Conservation (phyloP, 2,113 vertebrate genomes). For the Zingel zingel region DNA sequence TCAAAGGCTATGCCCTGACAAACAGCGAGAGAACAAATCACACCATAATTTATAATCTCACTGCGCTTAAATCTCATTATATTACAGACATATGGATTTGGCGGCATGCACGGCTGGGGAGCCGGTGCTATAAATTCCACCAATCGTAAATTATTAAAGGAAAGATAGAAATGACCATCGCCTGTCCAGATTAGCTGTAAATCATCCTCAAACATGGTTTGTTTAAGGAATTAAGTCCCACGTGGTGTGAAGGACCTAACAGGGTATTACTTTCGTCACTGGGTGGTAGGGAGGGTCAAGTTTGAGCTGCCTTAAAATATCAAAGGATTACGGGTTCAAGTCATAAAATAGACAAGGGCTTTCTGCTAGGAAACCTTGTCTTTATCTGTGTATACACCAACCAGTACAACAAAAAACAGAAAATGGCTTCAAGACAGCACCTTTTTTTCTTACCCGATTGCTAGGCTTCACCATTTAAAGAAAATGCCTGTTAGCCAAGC, state of each 20-base stretch:
- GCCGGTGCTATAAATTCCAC: slow-evolving; percentile 74
- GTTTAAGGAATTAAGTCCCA: slow-evolving; percentile 80
- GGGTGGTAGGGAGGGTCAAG: slow-evolving; percentile 50
- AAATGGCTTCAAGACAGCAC: background rate
- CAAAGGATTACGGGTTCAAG: slow-evolving; percentile 54
- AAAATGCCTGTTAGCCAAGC: background rate
- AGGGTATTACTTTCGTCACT: slow-evolving; percentile 50
- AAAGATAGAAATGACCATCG: slow-evolving; percentile 78
- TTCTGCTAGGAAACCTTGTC: background rate
- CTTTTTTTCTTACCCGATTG: background rate
- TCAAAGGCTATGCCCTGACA: slow-evolving; percentile 77
- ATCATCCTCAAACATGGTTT: slow-evolving; percentile 77
- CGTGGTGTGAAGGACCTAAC: slow-evolving; percentile 55
- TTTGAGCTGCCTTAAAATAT: slow-evolving; percentile 60
- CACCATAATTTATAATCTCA: slow-evolving; percentile 81
- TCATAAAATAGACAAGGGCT: slow-evolving; percentile 34
- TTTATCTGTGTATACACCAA: slow-evolving; percentile 35
- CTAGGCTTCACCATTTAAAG: background rate
- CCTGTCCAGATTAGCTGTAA: slow-evolving; percentile 78
- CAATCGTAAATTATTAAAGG: slow-evolving; percentile 82
- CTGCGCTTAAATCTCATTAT: slow-evolving; percentile 84
- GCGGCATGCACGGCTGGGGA: slow-evolving; percentile 66
- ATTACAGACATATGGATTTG: slow-evolving; percentile 81
- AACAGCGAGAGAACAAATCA: slow-evolving; percentile 82
- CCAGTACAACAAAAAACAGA: background rate